Base-by-base conservation (phyloP, 2,113 vertebrate species). In the Proterorhinus semilunaris region DNA sequence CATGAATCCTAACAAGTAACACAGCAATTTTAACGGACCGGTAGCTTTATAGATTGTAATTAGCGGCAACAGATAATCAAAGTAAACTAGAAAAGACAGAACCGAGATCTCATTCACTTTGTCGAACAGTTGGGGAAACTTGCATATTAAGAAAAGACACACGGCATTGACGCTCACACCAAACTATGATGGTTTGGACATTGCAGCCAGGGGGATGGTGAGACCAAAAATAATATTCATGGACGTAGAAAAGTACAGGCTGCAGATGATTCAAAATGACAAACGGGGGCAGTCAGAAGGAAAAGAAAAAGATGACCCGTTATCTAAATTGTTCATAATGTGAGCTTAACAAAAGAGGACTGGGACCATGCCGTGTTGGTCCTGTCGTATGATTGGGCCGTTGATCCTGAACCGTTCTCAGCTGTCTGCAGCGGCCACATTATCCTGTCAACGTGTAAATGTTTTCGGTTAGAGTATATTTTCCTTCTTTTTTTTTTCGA, bases 371-470 rank as follows among this genome's bases (percentile, higher is more conserved):
- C 13, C 13, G 12, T 61, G 44, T 61, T 44, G 36, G 36, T 44
- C 42, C 44, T 12, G 36, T 59, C 36, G 15, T 15, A 12, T 61
- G 36, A 61, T 61, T 61, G 57, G 4, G 3, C 57, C 15, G 44
- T 61, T 61, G 57, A 44, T 42, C 36, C 57, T n/a, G 13, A n/a
- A 27, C 42, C 36, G 12, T 42, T 8, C 57, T 44, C 42, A 15
- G 36, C 57, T 61, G 57, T 61, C 57, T 61, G 57, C 36, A 15
- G 12, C 6, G 53, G 42, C 42, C 55, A 58, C 55, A 58, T 58
- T 58, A 58, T 27, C 13, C 57, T 44, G 57, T 61, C 57, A 61
- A 13, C 44, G 15, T 15, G 12, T 7, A 44, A 13, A 42, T 58
- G 27, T 44, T n/a, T 61, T 61, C 44, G 10, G 42, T 15, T 44